Conservation (phyloP, 2,888 invertebrate species). For the Lissocephala sabroskyi region DNA sequence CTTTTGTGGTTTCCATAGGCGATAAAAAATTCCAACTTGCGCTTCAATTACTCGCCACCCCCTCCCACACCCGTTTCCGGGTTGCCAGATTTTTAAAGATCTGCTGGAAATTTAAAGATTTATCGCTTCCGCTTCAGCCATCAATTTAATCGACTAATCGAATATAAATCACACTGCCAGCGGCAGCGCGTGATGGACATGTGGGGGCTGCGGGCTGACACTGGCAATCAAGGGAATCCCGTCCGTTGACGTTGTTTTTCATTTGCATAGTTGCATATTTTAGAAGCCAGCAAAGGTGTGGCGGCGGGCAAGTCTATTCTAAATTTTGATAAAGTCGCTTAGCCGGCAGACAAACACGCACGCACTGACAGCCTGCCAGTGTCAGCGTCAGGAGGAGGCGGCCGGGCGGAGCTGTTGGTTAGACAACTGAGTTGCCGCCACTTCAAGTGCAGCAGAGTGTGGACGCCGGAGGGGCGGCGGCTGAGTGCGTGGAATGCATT, state of each 20-base stretch:
- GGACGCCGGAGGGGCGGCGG: constrained; percentile 28
- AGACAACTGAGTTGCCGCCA: constrained; percentile 3
- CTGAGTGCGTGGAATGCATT: constrained; percentile 56
- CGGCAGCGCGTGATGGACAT: constrained; percentile 14
- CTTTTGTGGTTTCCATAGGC: constrained; percentile 40
- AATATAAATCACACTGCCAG: constrained; percentile 5
- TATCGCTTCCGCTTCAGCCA: no score
- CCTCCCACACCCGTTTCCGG: no score
- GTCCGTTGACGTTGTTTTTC: constrained; percentile 22
- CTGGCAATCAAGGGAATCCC: no score
- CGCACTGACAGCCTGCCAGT: neutral
- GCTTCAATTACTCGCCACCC: no score
- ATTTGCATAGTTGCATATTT: constrained; percentile 39
- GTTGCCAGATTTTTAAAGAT: no score
- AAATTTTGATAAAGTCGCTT: constrained; percentile 18
- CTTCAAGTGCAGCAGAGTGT: constrained; percentile 4
- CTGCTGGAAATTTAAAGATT: no score
- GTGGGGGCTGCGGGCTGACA: no score
- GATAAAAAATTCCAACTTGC: constrained; percentile 32
- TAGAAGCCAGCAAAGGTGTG: constrained; percentile 11
- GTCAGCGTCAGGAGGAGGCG: neutral
- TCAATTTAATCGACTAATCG: constrained; percentile 7
- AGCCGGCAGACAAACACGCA: neutral
- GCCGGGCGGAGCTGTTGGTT: no score
- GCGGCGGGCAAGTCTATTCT: constrained; percentile 9